Evolutionary conservation across 2,888 invertebrate species (phyloP).

Genomic region (Timandra comae): DNA sequence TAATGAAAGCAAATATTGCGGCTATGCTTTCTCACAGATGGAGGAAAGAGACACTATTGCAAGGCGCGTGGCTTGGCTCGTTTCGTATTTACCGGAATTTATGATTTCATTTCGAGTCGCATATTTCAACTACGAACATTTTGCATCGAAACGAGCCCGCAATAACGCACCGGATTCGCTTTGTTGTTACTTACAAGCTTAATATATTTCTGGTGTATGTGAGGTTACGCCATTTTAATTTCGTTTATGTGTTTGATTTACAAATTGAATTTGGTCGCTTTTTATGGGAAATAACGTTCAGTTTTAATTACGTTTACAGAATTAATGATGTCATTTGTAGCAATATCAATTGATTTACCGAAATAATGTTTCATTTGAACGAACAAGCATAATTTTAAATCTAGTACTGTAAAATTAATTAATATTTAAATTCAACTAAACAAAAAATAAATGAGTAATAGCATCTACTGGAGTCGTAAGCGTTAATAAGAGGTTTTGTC

Average conservation of each 20-base stretch:
- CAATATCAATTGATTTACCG: too few species aligned
- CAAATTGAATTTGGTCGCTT: constrained; percentile 12
- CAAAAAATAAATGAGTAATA: too few species aligned
- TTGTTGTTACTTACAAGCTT: constrained; percentile 41
- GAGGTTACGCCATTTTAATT: constrained; percentile 25
- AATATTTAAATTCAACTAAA: too few species aligned
- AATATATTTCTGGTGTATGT: constrained; percentile 30
- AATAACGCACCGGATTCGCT: constrained; percentile 47
- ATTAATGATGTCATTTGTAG: too few species aligned
- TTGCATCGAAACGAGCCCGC: constrained; percentile 54
- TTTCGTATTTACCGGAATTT: constrained; percentile 58
- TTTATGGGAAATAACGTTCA: too few species aligned
- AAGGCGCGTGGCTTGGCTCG: constrained; percentile 35
- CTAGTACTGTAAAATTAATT: too few species aligned
- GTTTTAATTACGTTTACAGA: too few species aligned
- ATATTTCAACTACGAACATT: constrained; percentile 58
- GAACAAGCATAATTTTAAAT: too few species aligned
- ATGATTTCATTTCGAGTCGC: constrained; percentile 70
- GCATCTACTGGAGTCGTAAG: constrained; percentile 5
- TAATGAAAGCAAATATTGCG: constrained; percentile 26
- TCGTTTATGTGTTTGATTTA: constrained; percentile 18
- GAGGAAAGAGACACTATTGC: constrained; percentile 26
- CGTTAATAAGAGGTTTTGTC: constrained; percentile 13
- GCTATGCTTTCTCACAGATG: constrained; percentile 24
- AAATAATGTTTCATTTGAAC: too few species aligned